Percentiles rank a stretch among this genome's conserved stretches.
These are phyloP conservation scores for Scomber colias DNA, from an alignment of 2,113 vertebrate species.

Conservation along the genomic window DNA sequence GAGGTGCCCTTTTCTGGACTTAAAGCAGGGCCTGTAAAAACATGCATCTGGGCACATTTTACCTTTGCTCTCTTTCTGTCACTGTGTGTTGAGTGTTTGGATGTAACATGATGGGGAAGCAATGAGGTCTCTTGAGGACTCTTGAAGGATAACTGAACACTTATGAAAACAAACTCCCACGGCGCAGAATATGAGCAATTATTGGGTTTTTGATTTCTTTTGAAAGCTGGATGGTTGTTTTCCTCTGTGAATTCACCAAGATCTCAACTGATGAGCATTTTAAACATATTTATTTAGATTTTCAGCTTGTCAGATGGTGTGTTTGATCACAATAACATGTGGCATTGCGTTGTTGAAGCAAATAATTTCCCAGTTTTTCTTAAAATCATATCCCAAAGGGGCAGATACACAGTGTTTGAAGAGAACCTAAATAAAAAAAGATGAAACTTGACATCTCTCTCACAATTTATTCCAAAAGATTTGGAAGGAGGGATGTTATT, in stretches of 20 bases:
- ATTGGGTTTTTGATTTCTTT: slow-evolving; percentile 34
- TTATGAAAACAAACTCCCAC: slow-evolving; percentile 21
- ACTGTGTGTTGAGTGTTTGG: slow-evolving; percentile 40
- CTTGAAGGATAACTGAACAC: slow-evolving; percentile 14
- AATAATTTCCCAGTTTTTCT: neutral
- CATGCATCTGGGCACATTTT: slow-evolving; percentile 39
- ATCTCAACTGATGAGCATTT: slow-evolving; percentile 1
- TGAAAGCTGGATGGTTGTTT: slow-evolving; percentile 7
- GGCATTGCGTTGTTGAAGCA: neutral
- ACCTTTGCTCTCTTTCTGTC: slow-evolving; percentile 34
- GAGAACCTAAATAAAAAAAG: neutral
- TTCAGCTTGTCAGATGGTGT: neutral
- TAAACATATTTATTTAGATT: slow-evolving; percentile 8
- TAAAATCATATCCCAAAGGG: neutral
- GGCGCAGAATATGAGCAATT: slow-evolving; percentile 41
- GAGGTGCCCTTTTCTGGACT: slow-evolving; percentile 57
- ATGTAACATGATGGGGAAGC: neutral
- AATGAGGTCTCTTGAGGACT: slow-evolving; percentile 25
- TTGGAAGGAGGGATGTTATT: neutral
- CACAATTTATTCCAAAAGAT: neutral
- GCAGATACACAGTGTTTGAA: neutral
- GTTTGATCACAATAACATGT: neutral
- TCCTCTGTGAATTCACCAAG: neutral
- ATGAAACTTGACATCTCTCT: neutral
- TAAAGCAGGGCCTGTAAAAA: slow-evolving; percentile 38